Evolutionary conservation across 2,113 vertebrate species (phyloP), one percentile per base, ranked within the genome.

Genomic region (Brienomyrus brachyistius): DNA sequence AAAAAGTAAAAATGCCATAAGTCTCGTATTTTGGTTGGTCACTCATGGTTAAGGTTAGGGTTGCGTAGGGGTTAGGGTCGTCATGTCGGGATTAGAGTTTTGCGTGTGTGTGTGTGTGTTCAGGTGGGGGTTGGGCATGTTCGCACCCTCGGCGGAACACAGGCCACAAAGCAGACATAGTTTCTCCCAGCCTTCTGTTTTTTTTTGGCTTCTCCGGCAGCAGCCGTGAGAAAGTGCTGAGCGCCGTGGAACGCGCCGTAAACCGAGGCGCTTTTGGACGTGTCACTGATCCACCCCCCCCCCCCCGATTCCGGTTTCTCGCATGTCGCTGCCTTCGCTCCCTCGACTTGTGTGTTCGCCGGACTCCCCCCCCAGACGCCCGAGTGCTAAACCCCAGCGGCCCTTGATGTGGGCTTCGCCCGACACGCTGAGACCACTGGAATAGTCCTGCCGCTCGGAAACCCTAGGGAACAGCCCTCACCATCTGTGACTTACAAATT

Each of bases 171-270:
- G 45, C 82, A 45, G 84, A 19, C 74, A 43, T 35, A 31, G 89
- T 54, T 77, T 48, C 43, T 31, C 50, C 85, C 80, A 89, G 88
- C 84, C 52, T 88, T 51, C 13, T 91, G 91, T 2, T 48, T 84
- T 40, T 11, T 43, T 45, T 4, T 27, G n/a, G 19, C 8, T 23
- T 84, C 70, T 70, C 90, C 43, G 52, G 85, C 77, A 90, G 87
- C 92, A 54, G 11, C 91, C 90, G 89, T 74, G 80, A 90, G 89
- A 94, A 95, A 94, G 93, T 94, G 93, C 94, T 94, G 94, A 95
- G 93, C 91, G 91, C 91, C 91, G 91, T 91, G 90, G 91, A 94
- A 94, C 92, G 91, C 90, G 92, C 91, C 93, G 93, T 90, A 56
- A 93, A 94, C 92, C 7, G 0, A 62, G 91, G 91, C 91, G 91